These are phyloP conservation scores for Artibeus lituratus DNA, from an alignment of 2,797 vertebrate genomes.

Conservation along the genomic window DNA sequence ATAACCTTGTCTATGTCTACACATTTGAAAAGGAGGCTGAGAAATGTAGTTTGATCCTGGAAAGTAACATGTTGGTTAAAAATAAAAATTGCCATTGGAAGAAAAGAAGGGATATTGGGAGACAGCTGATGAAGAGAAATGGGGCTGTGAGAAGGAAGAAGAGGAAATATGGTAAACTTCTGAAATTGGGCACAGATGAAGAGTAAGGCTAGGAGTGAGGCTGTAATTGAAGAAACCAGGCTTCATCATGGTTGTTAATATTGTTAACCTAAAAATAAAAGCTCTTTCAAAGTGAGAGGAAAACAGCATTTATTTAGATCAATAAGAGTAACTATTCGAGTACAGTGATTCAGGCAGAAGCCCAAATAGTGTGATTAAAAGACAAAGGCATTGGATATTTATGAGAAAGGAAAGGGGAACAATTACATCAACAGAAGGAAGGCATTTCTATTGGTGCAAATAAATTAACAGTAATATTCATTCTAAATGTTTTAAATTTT, in stretches of 20 bases:
- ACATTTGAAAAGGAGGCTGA: neutral
- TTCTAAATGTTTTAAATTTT: neutral
- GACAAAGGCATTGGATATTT: neutral
- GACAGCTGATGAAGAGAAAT: neutral
- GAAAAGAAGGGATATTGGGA: neutral
- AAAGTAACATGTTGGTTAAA: neutral
- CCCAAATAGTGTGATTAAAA: neutral
- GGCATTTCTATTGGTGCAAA: neutral
- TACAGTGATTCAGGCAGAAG: neutral
- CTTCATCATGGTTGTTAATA: neutral
- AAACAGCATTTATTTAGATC: neutral
- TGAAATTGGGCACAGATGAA: neutral
- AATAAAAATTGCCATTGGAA: neutral
- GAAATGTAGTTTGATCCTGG: neutral
- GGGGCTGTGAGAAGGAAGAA: neutral
- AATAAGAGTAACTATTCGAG: neutral
- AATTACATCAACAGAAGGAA: neutral
- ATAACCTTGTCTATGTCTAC: neutral
- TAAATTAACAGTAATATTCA: neutral
- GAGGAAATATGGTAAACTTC: neutral
- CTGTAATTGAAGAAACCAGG: neutral
- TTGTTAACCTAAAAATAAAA: neutral
- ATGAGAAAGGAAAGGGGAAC: neutral
- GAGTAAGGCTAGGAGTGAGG: neutral
- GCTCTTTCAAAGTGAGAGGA: neutral